Evolutionary conservation across 2,797 vertebrate genomes (phyloP), one percentile per base, ranked within the genome.

Genomic region (Pseudomugil tenellus): DNA sequence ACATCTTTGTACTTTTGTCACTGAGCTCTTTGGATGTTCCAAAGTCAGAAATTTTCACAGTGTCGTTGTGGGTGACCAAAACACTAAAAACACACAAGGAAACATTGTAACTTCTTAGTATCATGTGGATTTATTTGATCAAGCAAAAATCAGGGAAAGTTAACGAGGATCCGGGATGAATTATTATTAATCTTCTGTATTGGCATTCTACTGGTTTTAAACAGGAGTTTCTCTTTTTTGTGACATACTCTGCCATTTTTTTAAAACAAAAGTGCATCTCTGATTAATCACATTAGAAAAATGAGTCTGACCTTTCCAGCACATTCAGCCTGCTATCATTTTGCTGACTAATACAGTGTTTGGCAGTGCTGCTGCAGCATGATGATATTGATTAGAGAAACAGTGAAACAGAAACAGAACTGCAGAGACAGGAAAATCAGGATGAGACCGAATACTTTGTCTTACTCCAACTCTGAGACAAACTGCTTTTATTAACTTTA

Each of bases 1-100:
- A 99, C 98, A 99, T 99, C 89, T 99, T 97, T 52, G 96, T 99
- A 81, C 98, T 99, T 92, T 99, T 99, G 80, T 99, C 98, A 2
- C 97, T 98, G 78, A 99, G 97, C 86, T 99, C 97, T 91, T 99
- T 99, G 74, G 98, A 99, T 0, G 98, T 99, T 64, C 98, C 98
- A 80, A 99, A 99, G 90, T 99, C 98, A 1, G 98, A 99, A 88
- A 99, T 99, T 92, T 99, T 99, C 79, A 99, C 95, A 73, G 92
- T 91, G 89, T 99, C 98, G 26, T 95, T 96, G 80, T 97, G 96
- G 70, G 98, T 99, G 80, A 99, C 97, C 90, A 99, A 92, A 86
- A 99, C 97, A 71, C 98, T 99, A 14, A 46, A n/a, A 71, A 73
- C 11, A 72, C 26, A 86, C 11, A 56, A 68, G 6, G 66, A 34